Conservation (phyloP, 2,888 invertebrate genomes). For the Mythimna lalbum region DNA sequence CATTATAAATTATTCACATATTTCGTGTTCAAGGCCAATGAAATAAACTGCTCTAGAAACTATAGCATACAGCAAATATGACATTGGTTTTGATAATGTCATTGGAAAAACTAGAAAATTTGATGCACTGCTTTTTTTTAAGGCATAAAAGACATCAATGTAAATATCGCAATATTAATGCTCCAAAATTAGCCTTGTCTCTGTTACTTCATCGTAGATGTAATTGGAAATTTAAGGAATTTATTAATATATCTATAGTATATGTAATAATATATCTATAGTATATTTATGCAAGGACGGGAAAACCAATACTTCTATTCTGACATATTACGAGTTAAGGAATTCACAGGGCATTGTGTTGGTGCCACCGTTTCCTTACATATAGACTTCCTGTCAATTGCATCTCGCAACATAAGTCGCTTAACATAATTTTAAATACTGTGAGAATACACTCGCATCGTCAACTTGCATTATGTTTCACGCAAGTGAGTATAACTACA, state of each 20-base stretch:
- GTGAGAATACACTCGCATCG: constrained; percentile 28
- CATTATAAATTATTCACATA: constrained; percentile 30
- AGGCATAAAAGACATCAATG: background rate
- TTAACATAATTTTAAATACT: constrained; percentile 42
- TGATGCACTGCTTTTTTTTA: too few species aligned
- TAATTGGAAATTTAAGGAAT: too few species aligned
- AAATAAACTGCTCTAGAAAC: background rate
- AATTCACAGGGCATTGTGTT: constrained; percentile 1
- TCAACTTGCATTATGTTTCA: constrained; percentile 31
- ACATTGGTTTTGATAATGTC: background rate
- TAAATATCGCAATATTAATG: background rate
- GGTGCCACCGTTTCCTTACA: constrained; percentile 21
- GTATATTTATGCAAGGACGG: background rate
- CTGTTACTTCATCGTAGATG: background rate
- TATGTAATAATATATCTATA: too few species aligned
- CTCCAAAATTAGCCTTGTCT: background rate
- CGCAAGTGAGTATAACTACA: constrained; percentile 19
- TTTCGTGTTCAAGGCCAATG: background rate
- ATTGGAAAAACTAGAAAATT: background rate
- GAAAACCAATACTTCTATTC: background rate
- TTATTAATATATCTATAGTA: too few species aligned
- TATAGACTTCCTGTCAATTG: constrained; percentile 34
- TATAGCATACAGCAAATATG: constrained; percentile 1
- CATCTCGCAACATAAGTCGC: constrained; percentile 7
- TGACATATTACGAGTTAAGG: background rate